Evolutionary conservation across 1,140 invertebrate genomes (phyloP), one percentile per base, ranked within the genome.

Genomic region (Brachionus calyciflorus): DNA sequence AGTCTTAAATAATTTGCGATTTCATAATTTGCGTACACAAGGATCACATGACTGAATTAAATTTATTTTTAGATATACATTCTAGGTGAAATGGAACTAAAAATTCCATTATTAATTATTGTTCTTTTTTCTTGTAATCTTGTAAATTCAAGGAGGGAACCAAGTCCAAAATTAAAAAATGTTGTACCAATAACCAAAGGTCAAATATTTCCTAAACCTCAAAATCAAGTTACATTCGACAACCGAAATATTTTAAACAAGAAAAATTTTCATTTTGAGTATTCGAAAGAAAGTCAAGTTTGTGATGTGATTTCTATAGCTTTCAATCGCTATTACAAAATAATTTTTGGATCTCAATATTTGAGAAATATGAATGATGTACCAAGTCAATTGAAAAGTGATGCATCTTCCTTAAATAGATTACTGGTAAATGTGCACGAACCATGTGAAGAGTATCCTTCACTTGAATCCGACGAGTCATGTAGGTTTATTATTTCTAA

Each of bases 401-500:
- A 75, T 41, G 10, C 14, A 30, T 0, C 53, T n/a, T 5, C 49
- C 10, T 57, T 60, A 26, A 41, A 57, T 12, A 44, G 51, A 24
- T 46, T 80, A 46, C 26, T 51, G n/a, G 40, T 80, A 12, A 73
- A 70, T 14, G 17, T 78, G 2, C n/a, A 33, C 19, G n/a, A 40
- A 3, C 10, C 17, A 10, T 81, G 79, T 77, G 79, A 80, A 28
- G 24, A 41, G 17, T 80, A 79, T 76, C 80, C 80, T 17, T 78
- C 53, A 55, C 40, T 81, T 14, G 78, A 78, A 12, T 78, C 80
- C n/a, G 80, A 83, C 78, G 82, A 83, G 78, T 81, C 81, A 4
- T 83, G 83, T 83, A 81, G 21, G 17, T 17, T 5, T 19, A 41
- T 7, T n/a, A n/a, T 3, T 26, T 37, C 37, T 24, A 9, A 2